phyloP scores from a whole-genome alignment of 2,888 invertebrate species.

The Chironomus riparius region DNA sequence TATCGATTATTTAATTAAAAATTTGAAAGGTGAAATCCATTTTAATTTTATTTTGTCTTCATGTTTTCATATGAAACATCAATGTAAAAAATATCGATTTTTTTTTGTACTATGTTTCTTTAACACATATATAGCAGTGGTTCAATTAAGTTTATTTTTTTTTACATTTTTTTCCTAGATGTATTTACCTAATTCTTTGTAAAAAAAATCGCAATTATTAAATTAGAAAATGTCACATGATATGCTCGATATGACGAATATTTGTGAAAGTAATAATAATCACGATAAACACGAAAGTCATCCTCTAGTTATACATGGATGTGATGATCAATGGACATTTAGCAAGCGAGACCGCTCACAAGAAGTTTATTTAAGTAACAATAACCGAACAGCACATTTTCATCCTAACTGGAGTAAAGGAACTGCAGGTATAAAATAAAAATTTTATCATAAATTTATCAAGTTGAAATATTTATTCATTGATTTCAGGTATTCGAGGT shows the following conservation, averaged over 20 bases:
- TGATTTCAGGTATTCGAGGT: conserved; percentile 49
- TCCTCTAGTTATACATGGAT: conserved; percentile 37
- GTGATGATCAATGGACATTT: conserved; percentile 62
- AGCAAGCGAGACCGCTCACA: conserved; percentile 48
- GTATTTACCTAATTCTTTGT: neutral
- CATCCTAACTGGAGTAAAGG: conserved; percentile 70
- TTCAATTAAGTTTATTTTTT: neutral
- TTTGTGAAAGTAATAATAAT: neutral
- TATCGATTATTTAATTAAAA: no score
- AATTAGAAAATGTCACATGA: no score
- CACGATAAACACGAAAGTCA: neutral
- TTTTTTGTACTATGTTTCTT: neutral
- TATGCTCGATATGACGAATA: no score
- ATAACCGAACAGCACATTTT: conserved; percentile 53
- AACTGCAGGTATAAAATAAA: conserved; percentile 43
- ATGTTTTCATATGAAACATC: neutral
- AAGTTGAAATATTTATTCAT: neutral
- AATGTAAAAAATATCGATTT: neutral
- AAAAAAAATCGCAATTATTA: no score
- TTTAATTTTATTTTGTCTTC: neutral
- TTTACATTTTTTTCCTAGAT: neutral
- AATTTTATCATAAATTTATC: neutral
- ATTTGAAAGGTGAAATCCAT: no score
- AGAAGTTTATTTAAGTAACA: conserved; percentile 46
- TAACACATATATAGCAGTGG: no score